Percentiles rank a stretch among this genome's conserved stretches.
Conservation (phyloP, 1,140 invertebrate species). For the Asobara japonica region DNA sequence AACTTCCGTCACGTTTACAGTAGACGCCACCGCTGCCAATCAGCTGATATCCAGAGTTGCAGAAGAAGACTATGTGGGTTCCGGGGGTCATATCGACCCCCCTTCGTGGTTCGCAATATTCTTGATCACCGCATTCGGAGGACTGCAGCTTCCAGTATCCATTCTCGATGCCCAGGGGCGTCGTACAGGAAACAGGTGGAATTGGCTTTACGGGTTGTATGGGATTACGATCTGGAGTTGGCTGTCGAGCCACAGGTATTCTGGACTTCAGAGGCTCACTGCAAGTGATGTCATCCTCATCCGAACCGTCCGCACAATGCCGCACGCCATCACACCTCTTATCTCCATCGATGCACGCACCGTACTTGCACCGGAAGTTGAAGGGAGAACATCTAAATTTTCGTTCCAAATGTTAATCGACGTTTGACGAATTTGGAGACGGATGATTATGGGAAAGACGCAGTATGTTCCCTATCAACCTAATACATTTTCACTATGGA, state of each 20-base stretch:
- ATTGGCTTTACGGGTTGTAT: not conserved
- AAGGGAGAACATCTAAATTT: conserved; percentile 57
- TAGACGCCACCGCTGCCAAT: conserved; percentile 43
- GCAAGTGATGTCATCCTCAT: conserved; percentile 68
- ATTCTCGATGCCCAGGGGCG: conserved; percentile 39
- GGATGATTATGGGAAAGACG: no score
- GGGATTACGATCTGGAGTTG: not conserved
- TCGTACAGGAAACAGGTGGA: conserved; percentile 35
- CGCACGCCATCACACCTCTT: conserved; percentile 68
- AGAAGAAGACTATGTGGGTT: conserved; percentile 51
- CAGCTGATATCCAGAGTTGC: conserved; percentile 48
- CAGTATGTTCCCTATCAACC: no score
- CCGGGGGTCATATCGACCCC: conserved; percentile 43
- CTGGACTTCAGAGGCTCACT: not conserved
- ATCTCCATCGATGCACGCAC: conserved; percentile 70
- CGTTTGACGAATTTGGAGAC: no score
- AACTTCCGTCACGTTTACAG: conserved; percentile 50
- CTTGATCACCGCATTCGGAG: conserved; percentile 39
- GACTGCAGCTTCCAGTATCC: conserved; percentile 51
- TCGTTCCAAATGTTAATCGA: not conserved
- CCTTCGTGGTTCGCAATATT: conserved; percentile 39
- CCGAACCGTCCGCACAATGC: conserved; percentile 76
- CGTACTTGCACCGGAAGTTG: conserved; percentile 71
- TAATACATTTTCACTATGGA: no score
- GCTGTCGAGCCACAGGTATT: no score